phyloP scores from a whole-genome alignment of 1,140 invertebrate species.

The Bathynomus jamesi region DNA sequence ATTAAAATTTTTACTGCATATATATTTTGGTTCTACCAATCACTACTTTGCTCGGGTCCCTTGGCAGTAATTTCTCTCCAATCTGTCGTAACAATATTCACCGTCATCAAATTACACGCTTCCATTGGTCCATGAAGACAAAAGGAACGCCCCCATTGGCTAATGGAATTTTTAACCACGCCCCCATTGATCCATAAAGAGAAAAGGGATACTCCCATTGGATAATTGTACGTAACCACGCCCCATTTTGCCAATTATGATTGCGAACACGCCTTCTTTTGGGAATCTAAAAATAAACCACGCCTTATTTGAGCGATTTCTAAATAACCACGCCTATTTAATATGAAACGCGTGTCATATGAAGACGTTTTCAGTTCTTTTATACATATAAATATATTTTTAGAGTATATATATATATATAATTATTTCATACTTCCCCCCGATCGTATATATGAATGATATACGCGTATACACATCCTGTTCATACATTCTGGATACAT shows the following conservation, averaged over 20 bases:
- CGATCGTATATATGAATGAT: not conserved
- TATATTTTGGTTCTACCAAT: constrained; percentile 37
- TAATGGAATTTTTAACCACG: not conserved
- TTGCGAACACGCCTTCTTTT: not conserved
- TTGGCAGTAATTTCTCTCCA: constrained; percentile 38
- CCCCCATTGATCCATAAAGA: not conserved
- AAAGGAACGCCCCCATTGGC: constrained; percentile 34
- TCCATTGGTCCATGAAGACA: constrained; percentile 37
- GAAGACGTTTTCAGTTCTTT: not conserved
- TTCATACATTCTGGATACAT: no score
- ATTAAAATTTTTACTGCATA: constrained; percentile 13
- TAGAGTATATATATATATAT: not conserved
- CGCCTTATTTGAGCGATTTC: no score
- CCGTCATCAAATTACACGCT: constrained; percentile 38
- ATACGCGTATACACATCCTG: not conserved
- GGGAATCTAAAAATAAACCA: not conserved
- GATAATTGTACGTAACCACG: not conserved
- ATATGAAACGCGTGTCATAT: not conserved
- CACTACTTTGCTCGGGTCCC: constrained; percentile 35
- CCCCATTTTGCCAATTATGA: not conserved
- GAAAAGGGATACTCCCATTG: not conserved
- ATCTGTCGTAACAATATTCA: constrained; percentile 39
- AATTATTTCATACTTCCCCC: not conserved
- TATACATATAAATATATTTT: not conserved
- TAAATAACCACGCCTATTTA: not conserved